These are phyloP conservation scores for Apomyelois bistriatella DNA, from an alignment of 2,888 invertebrate genomes.

Conservation along the genomic window DNA sequence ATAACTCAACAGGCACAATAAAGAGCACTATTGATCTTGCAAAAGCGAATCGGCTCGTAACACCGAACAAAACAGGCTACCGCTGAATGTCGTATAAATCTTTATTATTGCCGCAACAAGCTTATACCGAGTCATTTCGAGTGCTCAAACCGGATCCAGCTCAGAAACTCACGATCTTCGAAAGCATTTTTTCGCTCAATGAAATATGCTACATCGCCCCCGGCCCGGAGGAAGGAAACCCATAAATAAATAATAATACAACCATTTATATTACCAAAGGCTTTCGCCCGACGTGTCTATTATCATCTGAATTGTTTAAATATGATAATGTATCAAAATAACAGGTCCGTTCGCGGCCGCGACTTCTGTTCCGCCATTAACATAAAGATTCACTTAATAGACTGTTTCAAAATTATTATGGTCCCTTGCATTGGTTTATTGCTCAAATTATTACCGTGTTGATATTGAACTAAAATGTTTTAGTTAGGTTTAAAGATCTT, in stretches of 20 bases:
- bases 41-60: constrained; percentile 76
- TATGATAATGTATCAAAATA: constrained; percentile 80
- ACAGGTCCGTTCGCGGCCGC: constrained; percentile 69
- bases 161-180: constrained; percentile 71
- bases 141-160: constrained; percentile 73
- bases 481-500: too few relatives aligned
- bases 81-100: constrained; percentile 78
- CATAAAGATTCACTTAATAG: constrained; percentile 79
- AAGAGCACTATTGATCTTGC: constrained; percentile 75
- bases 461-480: constrained; percentile 36
- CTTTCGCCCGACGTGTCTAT: constrained; percentile 78
- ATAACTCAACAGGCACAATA: constrained; percentile 72
- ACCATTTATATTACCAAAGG: constrained; percentile 80
- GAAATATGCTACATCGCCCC: constrained; percentile 76
- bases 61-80: constrained; percentile 78
- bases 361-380: constrained; percentile 76
- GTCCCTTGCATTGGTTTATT: constrained; percentile 68
- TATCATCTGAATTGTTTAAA: constrained; percentile 80
- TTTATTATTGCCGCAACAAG: constrained; percentile 79
- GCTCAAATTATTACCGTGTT: constrained; percentile 54
- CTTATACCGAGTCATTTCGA: constrained; percentile 75
- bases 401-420: constrained; percentile 76
- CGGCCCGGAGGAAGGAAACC: constrained; percentile 73
- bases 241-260: constrained; percentile 80
- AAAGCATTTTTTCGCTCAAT: constrained; percentile 76